Percentiles rank a stretch among this genome's conserved stretches.
phyloP scores from a whole-genome alignment of 2,113 vertebrate species.

The Setophaga kirtlandii region DNA sequence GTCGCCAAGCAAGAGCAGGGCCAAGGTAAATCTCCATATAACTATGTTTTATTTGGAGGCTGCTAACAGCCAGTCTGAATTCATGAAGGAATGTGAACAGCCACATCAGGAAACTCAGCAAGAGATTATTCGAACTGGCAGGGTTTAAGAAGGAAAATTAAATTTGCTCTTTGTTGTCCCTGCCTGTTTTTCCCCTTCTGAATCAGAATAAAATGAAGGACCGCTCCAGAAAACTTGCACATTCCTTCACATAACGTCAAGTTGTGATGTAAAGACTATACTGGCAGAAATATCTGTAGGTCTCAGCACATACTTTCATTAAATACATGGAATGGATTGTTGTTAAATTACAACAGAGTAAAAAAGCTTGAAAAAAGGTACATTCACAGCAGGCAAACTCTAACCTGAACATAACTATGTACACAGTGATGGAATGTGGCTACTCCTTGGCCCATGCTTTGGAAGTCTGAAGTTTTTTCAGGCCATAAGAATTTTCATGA shows the following conservation, averaged over 20 bases:
- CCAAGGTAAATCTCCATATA: slow-evolving; percentile 53
- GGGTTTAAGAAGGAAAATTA: slow-evolving; percentile 31
- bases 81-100: slow-evolving; percentile 38
- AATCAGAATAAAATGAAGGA: slow-evolving; percentile 11
- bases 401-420: background rate
- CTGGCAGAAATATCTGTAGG: background rate
- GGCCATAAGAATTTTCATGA: background rate
- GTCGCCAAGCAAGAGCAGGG: slow-evolving; percentile 10
- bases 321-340: background rate
- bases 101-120: slow-evolving; percentile 48
- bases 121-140: slow-evolving; percentile 22
- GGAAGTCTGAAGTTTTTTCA: background rate
- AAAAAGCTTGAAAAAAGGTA: background rate
- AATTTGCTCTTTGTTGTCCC: slow-evolving; percentile 32
- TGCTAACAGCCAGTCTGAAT: slow-evolving; percentile 30
- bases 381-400: background rate
- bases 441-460: background rate
- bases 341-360: background rate
- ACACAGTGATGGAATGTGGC: background rate
- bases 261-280: slow-evolving; percentile 4
- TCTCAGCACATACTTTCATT: background rate
- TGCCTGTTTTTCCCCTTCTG: slow-evolving; percentile 38
- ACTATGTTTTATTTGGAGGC: slow-evolving; percentile 59
- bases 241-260: background rate
- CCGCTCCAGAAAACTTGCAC: background rate